Percentiles rank a stretch among this genome's conserved stretches.
These are phyloP conservation scores for Pherbina coryleti DNA, from an alignment of 2,888 invertebrate genomes.

Conservation along the genomic window DNA sequence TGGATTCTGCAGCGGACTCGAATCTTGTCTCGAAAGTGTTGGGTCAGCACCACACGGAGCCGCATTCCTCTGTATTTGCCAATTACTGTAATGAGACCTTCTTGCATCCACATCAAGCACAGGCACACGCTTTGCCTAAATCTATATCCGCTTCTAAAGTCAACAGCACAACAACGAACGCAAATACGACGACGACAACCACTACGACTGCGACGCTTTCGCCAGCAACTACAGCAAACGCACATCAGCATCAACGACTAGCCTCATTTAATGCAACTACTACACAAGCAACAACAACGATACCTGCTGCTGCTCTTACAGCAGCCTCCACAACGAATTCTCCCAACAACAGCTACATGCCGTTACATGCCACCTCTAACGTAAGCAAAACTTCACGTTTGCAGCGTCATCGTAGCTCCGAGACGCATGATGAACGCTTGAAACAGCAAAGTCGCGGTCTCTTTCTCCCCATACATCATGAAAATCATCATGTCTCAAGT, in stretches of 20 bases:
- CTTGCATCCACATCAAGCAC: slow-evolving; percentile 57
- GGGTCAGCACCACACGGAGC: slow-evolving; percentile 62
- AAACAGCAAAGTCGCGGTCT: slow-evolving; percentile 61
- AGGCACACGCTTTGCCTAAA: slow-evolving; percentile 42
- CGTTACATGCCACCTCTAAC: not conserved
- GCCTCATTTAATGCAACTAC: slow-evolving; percentile 20
- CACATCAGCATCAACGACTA: slow-evolving; percentile 40
- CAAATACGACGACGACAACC: slow-evolving; percentile 42
- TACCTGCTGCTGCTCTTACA: slow-evolving; percentile 19
- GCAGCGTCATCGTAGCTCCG: slow-evolving; percentile 68
- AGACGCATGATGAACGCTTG: slow-evolving; percentile 66
- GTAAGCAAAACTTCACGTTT: slow-evolving; percentile 59
- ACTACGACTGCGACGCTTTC: slow-evolving; percentile 31
- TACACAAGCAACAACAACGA: slow-evolving; percentile 38
- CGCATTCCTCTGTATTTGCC: slow-evolving; percentile 48
- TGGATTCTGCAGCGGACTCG: slow-evolving; percentile 60
- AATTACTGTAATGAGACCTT: slow-evolving; percentile 53
- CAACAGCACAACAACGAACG: slow-evolving; percentile 33
- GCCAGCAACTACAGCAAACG: slow-evolving; percentile 19
- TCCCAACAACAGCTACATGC: slow-evolving; percentile 29
- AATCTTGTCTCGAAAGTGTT: slow-evolving; percentile 54
- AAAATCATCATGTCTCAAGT: slow-evolving; percentile 52
- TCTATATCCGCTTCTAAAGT: slow-evolving; percentile 51
- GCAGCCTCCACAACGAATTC: slow-evolving; percentile 24
- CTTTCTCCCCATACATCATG: slow-evolving; percentile 62